Evolutionary conservation across 2,888 invertebrate genomes (phyloP).

Genomic region (Myopa tessellatipennis): DNA sequence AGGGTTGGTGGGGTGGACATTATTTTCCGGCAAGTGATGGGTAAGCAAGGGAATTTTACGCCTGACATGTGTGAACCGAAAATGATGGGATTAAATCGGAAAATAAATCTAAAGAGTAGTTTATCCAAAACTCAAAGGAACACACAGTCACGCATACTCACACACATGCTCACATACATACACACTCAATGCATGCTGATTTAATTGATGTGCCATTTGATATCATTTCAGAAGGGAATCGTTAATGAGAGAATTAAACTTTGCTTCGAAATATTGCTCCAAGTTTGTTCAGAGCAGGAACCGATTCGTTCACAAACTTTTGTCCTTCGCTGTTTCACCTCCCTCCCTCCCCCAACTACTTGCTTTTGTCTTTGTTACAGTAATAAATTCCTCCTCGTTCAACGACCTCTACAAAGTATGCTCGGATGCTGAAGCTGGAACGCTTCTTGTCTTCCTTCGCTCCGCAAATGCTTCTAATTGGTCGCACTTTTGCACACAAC

Average conservation of each 20-base stretch:
- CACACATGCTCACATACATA: neutral
- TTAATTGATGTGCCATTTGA: neutral
- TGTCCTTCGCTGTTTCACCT: too few relatives aligned
- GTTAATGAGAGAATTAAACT: neutral
- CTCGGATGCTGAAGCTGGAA: too few relatives aligned
- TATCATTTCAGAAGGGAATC: neutral
- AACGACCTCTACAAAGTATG: too few relatives aligned
- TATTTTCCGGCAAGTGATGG: neutral
- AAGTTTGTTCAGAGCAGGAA: too few relatives aligned
- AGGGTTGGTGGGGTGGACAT: neutral
- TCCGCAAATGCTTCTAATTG: conserved; percentile 1
- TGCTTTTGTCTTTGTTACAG: too few relatives aligned
- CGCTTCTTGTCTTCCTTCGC: neutral
- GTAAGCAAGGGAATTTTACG: conserved; percentile 22
- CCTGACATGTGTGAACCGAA: conserved; percentile 32
- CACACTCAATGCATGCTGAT: neutral
- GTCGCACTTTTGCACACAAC: conserved; percentile 28
- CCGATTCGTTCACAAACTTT: too few relatives aligned
- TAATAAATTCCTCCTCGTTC: neutral
- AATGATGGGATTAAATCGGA: conserved; percentile 34
- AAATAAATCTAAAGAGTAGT: conserved; percentile 15
- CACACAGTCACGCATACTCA: neutral
- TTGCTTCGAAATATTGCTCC: too few relatives aligned
- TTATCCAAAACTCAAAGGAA: neutral
- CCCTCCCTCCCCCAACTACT: too few relatives aligned